phyloP scores from a whole-genome alignment of 2,113 vertebrate species.

The Cottus gobio region DNA sequence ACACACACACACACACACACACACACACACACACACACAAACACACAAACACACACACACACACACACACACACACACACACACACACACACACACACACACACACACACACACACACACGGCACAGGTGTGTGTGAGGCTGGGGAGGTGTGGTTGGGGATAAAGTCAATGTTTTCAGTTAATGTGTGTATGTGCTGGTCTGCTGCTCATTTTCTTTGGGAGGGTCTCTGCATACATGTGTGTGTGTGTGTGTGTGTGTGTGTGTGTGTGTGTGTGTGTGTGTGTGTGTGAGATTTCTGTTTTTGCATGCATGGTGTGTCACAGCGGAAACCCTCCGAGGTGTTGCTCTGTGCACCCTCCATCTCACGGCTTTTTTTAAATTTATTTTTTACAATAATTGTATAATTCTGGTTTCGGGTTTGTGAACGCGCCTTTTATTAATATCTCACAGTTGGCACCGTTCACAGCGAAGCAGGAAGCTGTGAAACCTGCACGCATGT shows the following conservation, averaged over 20 bases:
- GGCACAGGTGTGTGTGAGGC: conserved; percentile 53
- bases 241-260: no score
- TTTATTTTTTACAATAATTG: neutral
- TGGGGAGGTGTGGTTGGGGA: conserved; percentile 18
- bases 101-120: conserved; percentile 10
- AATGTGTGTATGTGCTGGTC: neutral
- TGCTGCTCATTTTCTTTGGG: neutral
- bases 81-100: no score
- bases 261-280: neutral
- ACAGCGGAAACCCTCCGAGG: neutral
- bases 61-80: neutral
- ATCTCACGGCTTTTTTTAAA: neutral
- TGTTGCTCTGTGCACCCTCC: conserved; percentile 44
- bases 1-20: neutral
- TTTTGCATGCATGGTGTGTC: neutral
- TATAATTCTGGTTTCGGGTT: conserved; percentile 35
- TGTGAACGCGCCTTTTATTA: conserved; percentile 13
- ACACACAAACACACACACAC: conserved; percentile 8
- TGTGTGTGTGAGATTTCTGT: neutral
- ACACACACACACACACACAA: no score
- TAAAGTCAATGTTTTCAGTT: conserved; percentile 5
- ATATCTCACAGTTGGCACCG: conserved; percentile 4
- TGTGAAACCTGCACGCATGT: conserved; percentile 15
- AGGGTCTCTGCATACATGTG: conserved; percentile 9
- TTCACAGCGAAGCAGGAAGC: conserved; percentile 27